These are phyloP conservation scores for Sycobia sp. DNA, from an alignment of 1,140 invertebrate species.

Conservation along the genomic window DNA sequence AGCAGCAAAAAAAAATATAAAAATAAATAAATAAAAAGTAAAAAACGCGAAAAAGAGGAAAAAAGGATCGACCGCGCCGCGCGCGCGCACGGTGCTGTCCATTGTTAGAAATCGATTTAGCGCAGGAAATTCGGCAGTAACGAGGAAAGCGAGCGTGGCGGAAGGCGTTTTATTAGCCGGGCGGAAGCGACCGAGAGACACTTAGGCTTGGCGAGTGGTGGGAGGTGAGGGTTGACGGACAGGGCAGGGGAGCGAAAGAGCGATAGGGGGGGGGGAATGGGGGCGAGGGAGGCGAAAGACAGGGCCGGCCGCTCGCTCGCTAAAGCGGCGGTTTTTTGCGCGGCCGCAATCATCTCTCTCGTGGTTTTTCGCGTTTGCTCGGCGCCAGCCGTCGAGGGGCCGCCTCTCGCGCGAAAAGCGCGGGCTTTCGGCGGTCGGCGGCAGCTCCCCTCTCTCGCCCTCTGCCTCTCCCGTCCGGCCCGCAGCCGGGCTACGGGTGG, in stretches of 20 bases:
- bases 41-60: no score
- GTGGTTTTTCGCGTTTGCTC: conserved; percentile 35
- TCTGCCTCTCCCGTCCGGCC: no score
- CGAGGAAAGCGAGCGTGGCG: conserved; percentile 18
- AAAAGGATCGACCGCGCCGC: neutral
- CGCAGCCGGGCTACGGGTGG: neutral
- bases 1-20: no score
- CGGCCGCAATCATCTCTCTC: conserved; percentile 33
- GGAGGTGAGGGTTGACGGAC: neutral
- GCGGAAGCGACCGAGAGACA: neutral
- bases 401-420: conserved; percentile 28
- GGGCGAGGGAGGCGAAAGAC: neutral
- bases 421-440: conserved; percentile 14
- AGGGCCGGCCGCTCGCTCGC: neutral
- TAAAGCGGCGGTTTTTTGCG: conserved; percentile 20
- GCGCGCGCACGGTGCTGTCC: no score
- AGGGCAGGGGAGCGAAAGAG: neutral
- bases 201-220: no score
- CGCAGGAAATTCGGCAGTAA: conserved; percentile 26
- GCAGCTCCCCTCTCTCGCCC: no score
- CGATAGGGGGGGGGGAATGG: neutral
- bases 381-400: neutral
- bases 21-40: no score
- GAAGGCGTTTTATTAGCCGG: conserved; percentile 25
- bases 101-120: conserved; percentile 28